Conservation (phyloP, 2,888 invertebrate genomes). For the Chloroclysta siterata region DNA sequence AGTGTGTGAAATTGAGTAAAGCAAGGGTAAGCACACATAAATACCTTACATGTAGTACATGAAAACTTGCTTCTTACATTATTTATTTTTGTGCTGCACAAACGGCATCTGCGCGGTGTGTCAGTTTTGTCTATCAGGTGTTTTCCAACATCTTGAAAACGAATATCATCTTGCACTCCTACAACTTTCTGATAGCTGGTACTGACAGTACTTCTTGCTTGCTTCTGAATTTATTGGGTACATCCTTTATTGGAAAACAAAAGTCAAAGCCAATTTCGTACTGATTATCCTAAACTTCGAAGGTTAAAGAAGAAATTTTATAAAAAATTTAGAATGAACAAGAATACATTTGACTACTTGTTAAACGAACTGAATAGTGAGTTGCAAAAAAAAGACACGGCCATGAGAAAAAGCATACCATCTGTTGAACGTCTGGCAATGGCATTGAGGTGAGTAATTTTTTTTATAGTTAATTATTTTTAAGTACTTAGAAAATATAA, state of each 20-base stretch:
- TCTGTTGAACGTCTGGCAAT: constrained; percentile 37
- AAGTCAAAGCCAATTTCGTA: constrained; percentile 35
- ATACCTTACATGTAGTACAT: no score
- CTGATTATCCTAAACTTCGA: constrained; percentile 25
- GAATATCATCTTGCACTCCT: no score
- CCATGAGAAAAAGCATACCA: constrained; percentile 38
- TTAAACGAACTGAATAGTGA: constrained; percentile 35
- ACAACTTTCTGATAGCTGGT: no score
- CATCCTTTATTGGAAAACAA: constrained; percentile 38
- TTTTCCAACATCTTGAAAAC: no score
- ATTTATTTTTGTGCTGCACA: no score
- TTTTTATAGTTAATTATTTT: constrained; percentile 8
- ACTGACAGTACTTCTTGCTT: no score
- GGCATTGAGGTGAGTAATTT: constrained; percentile 37
- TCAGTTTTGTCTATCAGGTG: no score
- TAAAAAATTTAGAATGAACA: constrained; percentile 17
- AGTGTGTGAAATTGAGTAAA: no score
- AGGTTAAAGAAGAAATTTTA: constrained; percentile 18
- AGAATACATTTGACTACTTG: constrained; percentile 29
- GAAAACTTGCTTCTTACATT: no score
- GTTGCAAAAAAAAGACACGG: constrained; percentile 34
- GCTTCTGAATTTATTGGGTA: constrained; percentile 39
- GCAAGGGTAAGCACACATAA: no score
- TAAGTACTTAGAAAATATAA: constrained; percentile 1
- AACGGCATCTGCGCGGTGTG: no score